Evolutionary conservation across 2,113 vertebrate species (phyloP).

Genomic region (Papio anubis): DNA sequence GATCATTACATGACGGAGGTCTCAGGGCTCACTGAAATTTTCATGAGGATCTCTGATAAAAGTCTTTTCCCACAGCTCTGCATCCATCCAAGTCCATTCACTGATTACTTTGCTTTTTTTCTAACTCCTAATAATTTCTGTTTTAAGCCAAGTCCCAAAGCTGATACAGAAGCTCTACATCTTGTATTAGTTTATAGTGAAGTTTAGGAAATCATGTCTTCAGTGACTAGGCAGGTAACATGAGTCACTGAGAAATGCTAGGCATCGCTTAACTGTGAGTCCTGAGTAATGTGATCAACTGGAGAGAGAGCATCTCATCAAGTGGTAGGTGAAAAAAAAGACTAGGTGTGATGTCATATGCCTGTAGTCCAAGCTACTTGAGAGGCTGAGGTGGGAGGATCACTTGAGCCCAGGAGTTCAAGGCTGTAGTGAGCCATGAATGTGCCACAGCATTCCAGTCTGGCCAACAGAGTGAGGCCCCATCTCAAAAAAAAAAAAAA

Average conservation of each 20-base stretch:
- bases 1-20: not conserved
- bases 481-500: not conserved
- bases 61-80: not conserved
- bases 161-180: accelerated
- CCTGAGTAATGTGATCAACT: accelerated
- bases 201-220: not conserved
- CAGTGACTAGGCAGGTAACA: not conserved
- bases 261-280: not conserved
- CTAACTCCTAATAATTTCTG: not conserved
- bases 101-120: not conserved
- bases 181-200: not conserved
- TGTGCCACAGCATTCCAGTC: too few relatives aligned
- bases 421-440: too few relatives aligned
- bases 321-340: too few relatives aligned
- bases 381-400: too few relatives aligned
- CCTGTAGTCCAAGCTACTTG: too few relatives aligned
- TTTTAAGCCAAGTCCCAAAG: not conserved
- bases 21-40: not conserved
- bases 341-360: too few relatives aligned
- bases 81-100: not conserved
- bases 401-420: too few relatives aligned
- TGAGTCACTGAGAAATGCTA: not conserved
- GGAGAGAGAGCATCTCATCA: not conserved
- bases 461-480: too few relatives aligned
- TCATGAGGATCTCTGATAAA: not conserved